Percentiles rank a stretch among this genome's conserved stretches.
Evolutionary conservation across 2,797 vertebrate genomes (phyloP).

Genomic region (Morelia viridis): DNA sequence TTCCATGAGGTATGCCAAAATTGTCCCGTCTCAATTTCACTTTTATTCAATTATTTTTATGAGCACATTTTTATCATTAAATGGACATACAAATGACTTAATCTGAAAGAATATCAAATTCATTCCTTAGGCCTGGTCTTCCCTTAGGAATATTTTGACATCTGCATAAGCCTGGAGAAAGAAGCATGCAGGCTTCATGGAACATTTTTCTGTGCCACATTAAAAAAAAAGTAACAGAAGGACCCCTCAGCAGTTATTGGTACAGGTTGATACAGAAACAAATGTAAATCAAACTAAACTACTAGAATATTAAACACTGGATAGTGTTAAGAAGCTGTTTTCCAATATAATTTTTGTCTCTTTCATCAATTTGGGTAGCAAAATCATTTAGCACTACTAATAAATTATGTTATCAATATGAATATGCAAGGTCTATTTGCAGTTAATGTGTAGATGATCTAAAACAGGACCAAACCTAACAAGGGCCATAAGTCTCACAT

Average conservation of each 20-base stretch:
- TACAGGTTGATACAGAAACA: neutral
- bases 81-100: conserved; percentile 42
- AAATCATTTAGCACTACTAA: conserved; percentile 60
- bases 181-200: conserved; percentile 31
- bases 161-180: conserved; percentile 1
- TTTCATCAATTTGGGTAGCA: conserved; percentile 48
- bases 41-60: conserved; percentile 38
- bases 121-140: neutral
- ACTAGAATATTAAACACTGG: neutral
- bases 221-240: conserved; percentile 4
- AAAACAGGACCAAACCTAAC: neutral
- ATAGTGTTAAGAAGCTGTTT: conserved; percentile 22
- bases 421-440: conserved; percentile 52
- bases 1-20: conserved; percentile 24
- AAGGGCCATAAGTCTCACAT: neutral
- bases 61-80: conserved; percentile 26
- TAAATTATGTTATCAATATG: conserved; percentile 58
- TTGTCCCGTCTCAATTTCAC: conserved; percentile 35
- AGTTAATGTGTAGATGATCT: conserved; percentile 49
- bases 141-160: conserved; percentile 17
- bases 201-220: conserved; percentile 6
- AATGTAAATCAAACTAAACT: conserved; percentile 31
- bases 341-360: conserved; percentile 36
- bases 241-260: neutral
- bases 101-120: conserved; percentile 48